Base-by-base conservation (phyloP, 2,888 invertebrate species). In the Polydrusus pterygomalis region DNA sequence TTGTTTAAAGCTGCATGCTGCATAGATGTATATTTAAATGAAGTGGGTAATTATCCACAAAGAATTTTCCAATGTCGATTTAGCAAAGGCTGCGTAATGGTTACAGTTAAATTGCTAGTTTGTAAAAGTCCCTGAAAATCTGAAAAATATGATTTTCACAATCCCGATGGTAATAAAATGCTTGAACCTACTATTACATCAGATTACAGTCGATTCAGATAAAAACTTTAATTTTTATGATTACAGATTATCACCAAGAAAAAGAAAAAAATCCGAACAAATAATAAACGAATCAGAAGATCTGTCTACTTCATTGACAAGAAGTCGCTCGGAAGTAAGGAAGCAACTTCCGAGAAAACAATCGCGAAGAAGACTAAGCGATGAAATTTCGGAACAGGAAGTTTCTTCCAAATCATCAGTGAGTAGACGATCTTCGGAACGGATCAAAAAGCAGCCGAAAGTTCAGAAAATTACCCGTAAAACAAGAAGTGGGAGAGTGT, bases 391-490 rank as follows among this genome's bases (percentile, higher is more conserved):
- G 18, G 10, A 11, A 60, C 7, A 38, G 2, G 17, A 38, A 10
- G 1, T 11, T 11, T 45, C 63, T 25, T 3, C 47, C 20, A 43
- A 45, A 63, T 13, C 17, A 63, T 13, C 17, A 8, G 8, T 56
- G 0, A 2, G 5, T 60, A 68, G 40, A 40, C 18, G 62, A 34
- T 25, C 56, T 17, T 51, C 62, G 11, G 62, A 68, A 10, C 38
- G 51, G 15, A 11, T 62, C 11, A 34, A 34, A 15, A 47, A 40
- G 20, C 25, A 20, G 17, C 6, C 43, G 5, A 70, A 75, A 30
- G 17, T 54, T 11, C 70, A 75, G 30, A 71, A 75, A 71, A 67
- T 75, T 62, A 75, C 75, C 25, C 70, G 75, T 25, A 71, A 65
- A 60, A 71, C 71, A 3, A 49, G 75, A 58, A 71, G 71, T 54